Conservation (phyloP, 2,797 vertebrate genomes). For the Chaetophractus vellerosus region DNA sequence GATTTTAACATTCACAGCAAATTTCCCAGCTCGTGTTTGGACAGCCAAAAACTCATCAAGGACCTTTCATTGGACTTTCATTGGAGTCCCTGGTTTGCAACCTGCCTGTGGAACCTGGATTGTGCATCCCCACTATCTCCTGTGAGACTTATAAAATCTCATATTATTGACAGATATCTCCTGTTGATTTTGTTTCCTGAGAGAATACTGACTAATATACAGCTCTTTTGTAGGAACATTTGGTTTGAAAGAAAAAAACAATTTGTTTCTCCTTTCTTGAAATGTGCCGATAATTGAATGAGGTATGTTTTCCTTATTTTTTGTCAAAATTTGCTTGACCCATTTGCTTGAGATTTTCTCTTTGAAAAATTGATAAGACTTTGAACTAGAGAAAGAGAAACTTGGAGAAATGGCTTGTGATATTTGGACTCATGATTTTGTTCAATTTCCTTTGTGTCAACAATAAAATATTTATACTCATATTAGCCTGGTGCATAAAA, state of each 20-base stretch:
- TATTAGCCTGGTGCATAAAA: background rate
- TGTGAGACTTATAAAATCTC: too few species aligned
- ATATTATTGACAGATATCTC: too few species aligned
- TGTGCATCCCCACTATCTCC: too few species aligned
- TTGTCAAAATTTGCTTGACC: background rate
- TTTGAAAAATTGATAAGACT: background rate
- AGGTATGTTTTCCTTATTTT: slow-evolving; percentile 27
- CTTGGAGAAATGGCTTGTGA: background rate
- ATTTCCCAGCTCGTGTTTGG: too few species aligned
- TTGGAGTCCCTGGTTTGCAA: too few species aligned
- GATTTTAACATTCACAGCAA: too few species aligned
- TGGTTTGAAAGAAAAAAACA: slow-evolving; percentile 32
- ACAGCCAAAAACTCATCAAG: too few species aligned
- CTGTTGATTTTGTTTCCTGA: too few species aligned
- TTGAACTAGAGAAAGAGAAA: background rate
- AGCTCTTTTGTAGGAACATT: background rate
- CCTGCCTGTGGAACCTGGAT: too few species aligned
- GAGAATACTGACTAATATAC: too few species aligned
- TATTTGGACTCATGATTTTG: background rate
- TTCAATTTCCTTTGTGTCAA: background rate
- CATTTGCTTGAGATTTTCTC: background rate
- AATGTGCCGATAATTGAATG: background rate
- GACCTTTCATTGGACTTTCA: too few species aligned
- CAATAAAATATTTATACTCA: background rate
- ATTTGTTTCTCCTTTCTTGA: background rate